A percentile compares a stretch with the other conserved stretches of the same genome.
These are phyloP conservation scores for Sphaeridia pumilis DNA, from an alignment of 2,888 invertebrate genomes.

Conservation along the genomic window DNA sequence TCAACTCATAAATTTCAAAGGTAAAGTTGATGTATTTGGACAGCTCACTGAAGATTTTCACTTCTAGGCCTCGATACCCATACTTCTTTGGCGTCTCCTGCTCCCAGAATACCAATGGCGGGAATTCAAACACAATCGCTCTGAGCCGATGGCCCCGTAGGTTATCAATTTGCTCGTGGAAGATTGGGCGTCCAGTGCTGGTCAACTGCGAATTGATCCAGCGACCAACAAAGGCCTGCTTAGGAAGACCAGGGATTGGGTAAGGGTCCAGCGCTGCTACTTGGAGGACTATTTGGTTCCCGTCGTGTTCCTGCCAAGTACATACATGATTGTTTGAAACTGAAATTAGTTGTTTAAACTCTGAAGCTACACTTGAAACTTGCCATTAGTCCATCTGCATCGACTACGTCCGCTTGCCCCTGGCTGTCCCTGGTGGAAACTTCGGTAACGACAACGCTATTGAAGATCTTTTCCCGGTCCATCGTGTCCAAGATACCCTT, in stretches of 20 bases:
- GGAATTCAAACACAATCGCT: constrained; percentile 31
- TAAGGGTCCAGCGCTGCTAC: constrained; percentile 33
- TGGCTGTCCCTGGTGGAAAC: not conserved
- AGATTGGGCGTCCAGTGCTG: constrained; percentile 19
- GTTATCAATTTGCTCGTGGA: constrained; percentile 32
- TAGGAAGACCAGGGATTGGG: constrained; percentile 26
- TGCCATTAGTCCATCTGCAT: not conserved
- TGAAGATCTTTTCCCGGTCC: constrained; percentile 28
- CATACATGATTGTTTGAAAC: not conserved
- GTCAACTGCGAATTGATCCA: constrained; percentile 21
- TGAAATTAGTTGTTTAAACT: not conserved
- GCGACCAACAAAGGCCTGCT: constrained; percentile 30
- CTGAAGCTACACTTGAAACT: too few species aligned
- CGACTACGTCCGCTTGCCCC: not conserved
- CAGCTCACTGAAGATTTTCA: constrained; percentile 26
- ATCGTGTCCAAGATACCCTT: constrained; percentile 27
- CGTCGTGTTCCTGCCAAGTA: not conserved
- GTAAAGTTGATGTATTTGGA: constrained; percentile 31
- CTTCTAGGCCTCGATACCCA: constrained; percentile 29
- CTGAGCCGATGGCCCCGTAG: constrained; percentile 24
- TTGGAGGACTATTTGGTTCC: constrained; percentile 20
- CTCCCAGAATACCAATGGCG: constrained; percentile 30
- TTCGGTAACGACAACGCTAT: constrained; percentile 31
- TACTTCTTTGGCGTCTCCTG: constrained; percentile 18
- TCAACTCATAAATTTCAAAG: constrained; percentile 28